A percentile compares a stretch with the other conserved stretches of the same genome.
Conservation (phyloP, 2,113 vertebrate species). For the Larimichthys crocea region DNA sequence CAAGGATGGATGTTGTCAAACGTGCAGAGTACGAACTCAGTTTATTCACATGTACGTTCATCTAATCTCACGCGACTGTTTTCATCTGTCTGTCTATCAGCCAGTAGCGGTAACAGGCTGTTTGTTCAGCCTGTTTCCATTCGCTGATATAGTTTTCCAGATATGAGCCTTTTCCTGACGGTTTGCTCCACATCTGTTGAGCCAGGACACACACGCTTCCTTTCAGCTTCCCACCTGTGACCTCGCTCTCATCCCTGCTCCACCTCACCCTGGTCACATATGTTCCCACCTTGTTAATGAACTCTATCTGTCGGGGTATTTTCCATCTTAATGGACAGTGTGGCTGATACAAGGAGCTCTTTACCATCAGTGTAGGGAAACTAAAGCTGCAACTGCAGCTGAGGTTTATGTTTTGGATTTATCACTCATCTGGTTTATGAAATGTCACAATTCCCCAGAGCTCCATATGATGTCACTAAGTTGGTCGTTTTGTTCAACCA, state of each 20-base stretch:
- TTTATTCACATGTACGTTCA: slow-evolving; percentile 29
- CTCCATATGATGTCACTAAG: background rate
- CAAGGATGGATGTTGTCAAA: background rate
- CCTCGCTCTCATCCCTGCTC: slow-evolving; percentile 28
- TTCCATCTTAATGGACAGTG: background rate
- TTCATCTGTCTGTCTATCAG: slow-evolving; percentile 41
- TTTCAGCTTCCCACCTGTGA: slow-evolving; percentile 60
- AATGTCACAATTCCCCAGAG: background rate
- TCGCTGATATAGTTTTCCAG: slow-evolving; percentile 53
- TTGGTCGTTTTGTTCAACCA: background rate
- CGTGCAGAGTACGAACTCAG: background rate
- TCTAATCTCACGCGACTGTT: slow-evolving; percentile 35
- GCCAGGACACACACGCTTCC: slow-evolving; percentile 68
- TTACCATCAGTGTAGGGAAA: too few relatives aligned
- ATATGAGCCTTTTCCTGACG: slow-evolving; percentile 61
- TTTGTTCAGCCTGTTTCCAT: slow-evolving; percentile 63
- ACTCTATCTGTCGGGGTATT: background rate
- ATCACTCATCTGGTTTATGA: background rate
- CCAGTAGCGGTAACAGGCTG: slow-evolving; percentile 3
- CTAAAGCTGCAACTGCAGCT: background rate
- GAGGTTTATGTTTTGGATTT: too few relatives aligned
- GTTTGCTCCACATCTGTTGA: slow-evolving; percentile 56
- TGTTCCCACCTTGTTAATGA: background rate
- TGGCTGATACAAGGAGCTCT: background rate
- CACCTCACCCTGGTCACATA: slow-evolving; percentile 11